Percentiles rank a stretch among this genome's conserved stretches.
Evolutionary conservation across 2,888 invertebrate species (phyloP).

Genomic region (Desoria tigrina): DNA sequence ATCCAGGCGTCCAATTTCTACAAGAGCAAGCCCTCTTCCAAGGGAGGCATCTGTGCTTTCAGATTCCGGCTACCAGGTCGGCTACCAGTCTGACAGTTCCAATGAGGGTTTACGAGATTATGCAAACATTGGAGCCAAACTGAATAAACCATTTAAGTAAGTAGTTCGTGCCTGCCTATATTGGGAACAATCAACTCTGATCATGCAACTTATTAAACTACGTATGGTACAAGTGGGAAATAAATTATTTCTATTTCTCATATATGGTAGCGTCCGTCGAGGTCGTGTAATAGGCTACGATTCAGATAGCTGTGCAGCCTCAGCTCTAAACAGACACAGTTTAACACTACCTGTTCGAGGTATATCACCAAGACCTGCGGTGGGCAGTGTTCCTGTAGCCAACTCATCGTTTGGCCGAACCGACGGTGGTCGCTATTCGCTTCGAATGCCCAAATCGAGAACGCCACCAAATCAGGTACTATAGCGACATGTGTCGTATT

Average conservation of each 20-base stretch:
- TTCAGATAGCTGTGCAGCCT: constrained; percentile 33
- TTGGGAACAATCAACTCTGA: too few relatives aligned
- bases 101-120: constrained; percentile 59
- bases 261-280: constrained; percentile 29
- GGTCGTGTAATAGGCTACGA: constrained; percentile 44
- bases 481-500: neutral
- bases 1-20: constrained; percentile 24
- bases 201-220: too few relatives aligned
- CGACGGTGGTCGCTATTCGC: constrained; percentile 68
- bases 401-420: constrained; percentile 60
- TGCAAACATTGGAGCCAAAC: constrained; percentile 60
- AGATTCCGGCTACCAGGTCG: constrained; percentile 46
- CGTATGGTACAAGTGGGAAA: too few relatives aligned
- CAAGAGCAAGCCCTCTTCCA: constrained; percentile 31
- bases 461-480: constrained; percentile 35
- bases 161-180: constrained; percentile 4
- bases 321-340: constrained; percentile 34
- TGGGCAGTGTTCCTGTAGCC: constrained; percentile 20
- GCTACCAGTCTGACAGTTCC: constrained; percentile 60
- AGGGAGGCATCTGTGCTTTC: constrained; percentile 41
- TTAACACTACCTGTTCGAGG: constrained; percentile 32
- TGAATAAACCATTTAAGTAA: constrained; percentile 71
- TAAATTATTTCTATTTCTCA: too few relatives aligned
- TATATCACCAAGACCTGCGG: constrained; percentile 33
- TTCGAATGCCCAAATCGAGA: constrained; percentile 58